Evolutionary conservation across 2,113 vertebrate species (phyloP).

Genomic region (Dromaius novaehollandiae): DNA sequence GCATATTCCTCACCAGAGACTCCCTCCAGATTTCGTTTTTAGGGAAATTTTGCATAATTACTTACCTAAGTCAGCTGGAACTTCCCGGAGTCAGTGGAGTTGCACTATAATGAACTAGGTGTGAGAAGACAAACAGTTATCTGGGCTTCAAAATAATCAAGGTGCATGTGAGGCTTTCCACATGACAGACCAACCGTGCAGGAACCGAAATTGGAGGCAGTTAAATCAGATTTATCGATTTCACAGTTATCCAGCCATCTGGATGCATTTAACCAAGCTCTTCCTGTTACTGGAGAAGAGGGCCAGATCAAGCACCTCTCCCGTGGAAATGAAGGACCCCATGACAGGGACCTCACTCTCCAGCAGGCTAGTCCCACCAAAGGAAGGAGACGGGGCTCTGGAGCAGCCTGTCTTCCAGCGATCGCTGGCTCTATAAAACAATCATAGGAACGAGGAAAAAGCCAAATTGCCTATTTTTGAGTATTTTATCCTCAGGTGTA

Average conservation of each 20-base stretch:
- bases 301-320: rapidly evolving
- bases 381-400: neutral
- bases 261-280: neutral
- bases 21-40: neutral
- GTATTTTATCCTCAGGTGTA: neutral
- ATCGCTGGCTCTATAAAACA: neutral
- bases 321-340: neutral
- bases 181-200: neutral
- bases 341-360: neutral
- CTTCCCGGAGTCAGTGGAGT: neutral
- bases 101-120: rapidly evolving
- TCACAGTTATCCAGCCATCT: neutral
- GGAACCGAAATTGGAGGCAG: neutral
- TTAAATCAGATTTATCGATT: neutral
- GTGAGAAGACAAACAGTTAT: neutral
- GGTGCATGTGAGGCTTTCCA: neutral
- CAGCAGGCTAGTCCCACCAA: neutral
- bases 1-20: neutral
- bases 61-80: neutral
- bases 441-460: neutral
- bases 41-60: neutral
- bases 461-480: neutral
- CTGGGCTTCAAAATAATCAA: neutral
- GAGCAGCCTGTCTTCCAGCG: neutral
- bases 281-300: neutral